Evolutionary conservation across 2,113 vertebrate genomes (phyloP).

Genomic region (Phocoena phocoena): DNA sequence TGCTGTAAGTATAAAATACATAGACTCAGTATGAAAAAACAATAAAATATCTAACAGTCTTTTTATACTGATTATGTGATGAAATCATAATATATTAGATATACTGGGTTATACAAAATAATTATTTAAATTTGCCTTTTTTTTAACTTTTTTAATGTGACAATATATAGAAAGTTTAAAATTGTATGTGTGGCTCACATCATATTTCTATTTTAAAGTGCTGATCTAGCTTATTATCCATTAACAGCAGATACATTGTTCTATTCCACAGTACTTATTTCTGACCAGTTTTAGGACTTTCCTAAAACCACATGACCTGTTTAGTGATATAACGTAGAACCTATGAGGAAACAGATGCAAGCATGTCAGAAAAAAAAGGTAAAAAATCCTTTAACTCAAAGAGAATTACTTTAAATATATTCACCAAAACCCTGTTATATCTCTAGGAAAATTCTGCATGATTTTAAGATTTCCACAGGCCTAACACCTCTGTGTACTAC

Average conservation of each 20-base stretch:
- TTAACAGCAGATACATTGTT: background rate
- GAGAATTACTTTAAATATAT: slow-evolving; percentile 42
- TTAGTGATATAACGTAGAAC: background rate
- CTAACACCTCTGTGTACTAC: background rate
- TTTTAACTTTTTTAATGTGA: slow-evolving; percentile 14
- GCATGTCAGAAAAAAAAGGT: background rate
- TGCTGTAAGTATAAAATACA: background rate
- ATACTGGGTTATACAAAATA: background rate
- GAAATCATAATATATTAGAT: background rate
- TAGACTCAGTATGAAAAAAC: background rate
- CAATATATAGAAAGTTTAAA: slow-evolving; percentile 10
- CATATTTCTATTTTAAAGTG: slow-evolving; percentile 1
- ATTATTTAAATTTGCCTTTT: slow-evolving; percentile 1
- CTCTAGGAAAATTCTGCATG: background rate
- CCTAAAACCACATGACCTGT: slow-evolving; percentile 12
- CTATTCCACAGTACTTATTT: slow-evolving; percentile 44
- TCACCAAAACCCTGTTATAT: background rate
- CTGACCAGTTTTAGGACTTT: background rate
- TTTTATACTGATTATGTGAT: slow-evolving; percentile 11
- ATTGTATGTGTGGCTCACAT: background rate
- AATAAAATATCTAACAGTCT: slow-evolving; percentile 19
- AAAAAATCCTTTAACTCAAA: slow-evolving; percentile 42
- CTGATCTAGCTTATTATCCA: background rate
- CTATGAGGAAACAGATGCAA: background rate
- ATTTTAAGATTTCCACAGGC: slow-evolving; percentile 14